phyloP scores from a whole-genome alignment of 2,797 vertebrate genomes.

The Ara ararauna region DNA sequence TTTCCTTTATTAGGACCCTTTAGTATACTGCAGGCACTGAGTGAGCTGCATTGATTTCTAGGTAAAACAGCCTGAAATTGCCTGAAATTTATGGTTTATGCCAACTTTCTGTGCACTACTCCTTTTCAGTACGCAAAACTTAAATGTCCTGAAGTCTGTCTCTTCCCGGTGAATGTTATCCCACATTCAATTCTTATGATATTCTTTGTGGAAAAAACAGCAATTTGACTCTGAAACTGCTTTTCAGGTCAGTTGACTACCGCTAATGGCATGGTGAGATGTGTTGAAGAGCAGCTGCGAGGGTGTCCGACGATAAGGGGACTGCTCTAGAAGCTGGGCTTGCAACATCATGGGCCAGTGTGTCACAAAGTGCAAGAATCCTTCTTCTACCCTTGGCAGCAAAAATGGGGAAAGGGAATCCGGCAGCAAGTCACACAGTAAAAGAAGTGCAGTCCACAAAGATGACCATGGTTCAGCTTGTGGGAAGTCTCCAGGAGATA shows the following conservation, averaged over 20 bases:
- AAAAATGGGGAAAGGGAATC: conserved; percentile 97
- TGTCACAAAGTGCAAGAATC: conserved; percentile 99
- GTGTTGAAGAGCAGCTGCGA: conserved; percentile 82
- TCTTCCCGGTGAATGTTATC: background rate
- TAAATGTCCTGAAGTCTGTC: background rate
- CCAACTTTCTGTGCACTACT: conserved; percentile 38
- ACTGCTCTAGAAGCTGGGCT: conserved; percentile 72
- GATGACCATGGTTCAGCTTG: conserved; percentile 85
- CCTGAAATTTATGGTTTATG: conserved; percentile 31
- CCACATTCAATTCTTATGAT: background rate
- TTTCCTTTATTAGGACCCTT: conserved; percentile 73
- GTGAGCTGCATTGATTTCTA: conserved; percentile 50
- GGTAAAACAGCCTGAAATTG: conserved; percentile 28
- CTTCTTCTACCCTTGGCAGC: conserved; percentile 96
- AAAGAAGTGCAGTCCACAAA: conserved; percentile 87
- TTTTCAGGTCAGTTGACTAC: conserved; percentile 72
- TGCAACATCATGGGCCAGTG: conserved; percentile 96
- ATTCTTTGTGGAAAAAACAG: background rate
- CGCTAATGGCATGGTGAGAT: conserved; percentile 91
- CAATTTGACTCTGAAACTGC: conserved; percentile 36
- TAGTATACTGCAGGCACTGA: conserved; percentile 39
- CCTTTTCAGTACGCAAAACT: conserved; percentile 11
- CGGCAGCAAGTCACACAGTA: conserved; percentile 89
- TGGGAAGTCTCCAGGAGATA: conserved; percentile 88
- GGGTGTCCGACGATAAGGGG: conserved; percentile 83